Evolutionary conservation across 2,113 vertebrate genomes (phyloP), one percentile per base, ranked within the genome.

Genomic region (Oxyruncus cristatus): DNA sequence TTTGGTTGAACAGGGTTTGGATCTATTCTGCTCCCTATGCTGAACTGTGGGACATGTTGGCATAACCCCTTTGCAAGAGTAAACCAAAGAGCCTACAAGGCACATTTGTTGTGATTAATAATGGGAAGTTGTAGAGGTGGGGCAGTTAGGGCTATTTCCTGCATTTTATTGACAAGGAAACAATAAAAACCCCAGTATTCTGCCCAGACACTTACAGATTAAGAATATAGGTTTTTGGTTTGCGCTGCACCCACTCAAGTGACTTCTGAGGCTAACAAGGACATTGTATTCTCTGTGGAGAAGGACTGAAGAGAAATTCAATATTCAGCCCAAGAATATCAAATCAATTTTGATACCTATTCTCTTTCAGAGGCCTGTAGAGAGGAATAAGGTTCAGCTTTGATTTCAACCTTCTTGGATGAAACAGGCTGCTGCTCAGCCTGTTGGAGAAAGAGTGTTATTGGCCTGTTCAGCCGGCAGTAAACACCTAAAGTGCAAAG

Each of bases 121-220:
- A 81, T 52, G 47, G 83, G 85, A 97, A 96, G 76, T 79, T 81
- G 44, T 89, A 92, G 47, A 92, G 49, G 61, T 74, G 49, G 74
- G 61, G 83, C 83, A n/a, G 50, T 75, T 78, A 58, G 52, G 41
- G 74, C 35, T 65, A 46, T 72, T 96, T 95, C 88, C 88, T 96
- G 73, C 21, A 24, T 84, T 93, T 89, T 82, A 72, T 17, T 78
- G 52, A 84, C 78, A 81, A 44, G 85, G 83, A 94, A 95, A 91
- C 70, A 93, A 95, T 89, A 81, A 94, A 93, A 84, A 91, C 22
- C 22, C 28, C 87, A 78, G 81, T 93, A 78, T 50, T 93, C 5
- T 92, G 41, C 47, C 35, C 50, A 67, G 85, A 92, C 52, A 56
- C 88, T 63, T 88, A 39, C 55, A 70, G 52, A 91, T 61, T 35